Evolutionary conservation across 1,140 invertebrate species (phyloP).

Genomic region (Habropoda laboriosa): DNA sequence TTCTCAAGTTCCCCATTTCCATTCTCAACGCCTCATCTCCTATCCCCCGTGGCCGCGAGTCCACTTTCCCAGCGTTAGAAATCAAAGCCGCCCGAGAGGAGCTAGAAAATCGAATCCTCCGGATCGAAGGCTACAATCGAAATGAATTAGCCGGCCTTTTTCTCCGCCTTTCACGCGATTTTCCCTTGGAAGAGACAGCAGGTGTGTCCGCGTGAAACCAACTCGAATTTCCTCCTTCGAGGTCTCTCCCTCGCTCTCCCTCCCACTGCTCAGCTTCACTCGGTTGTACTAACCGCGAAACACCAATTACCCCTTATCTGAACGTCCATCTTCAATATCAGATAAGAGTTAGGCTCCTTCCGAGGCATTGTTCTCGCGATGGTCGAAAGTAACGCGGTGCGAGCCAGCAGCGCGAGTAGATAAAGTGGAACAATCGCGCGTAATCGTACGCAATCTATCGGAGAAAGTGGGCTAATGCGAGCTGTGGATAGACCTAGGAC

Average conservation of each 20-base stretch:
- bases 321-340: conserved; percentile 16
- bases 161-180: background rate
- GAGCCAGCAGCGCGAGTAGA: conserved; percentile 33
- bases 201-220: background rate
- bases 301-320: conserved; percentile 32
- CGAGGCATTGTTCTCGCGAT: conserved; percentile 39
- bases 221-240: background rate
- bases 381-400: conserved; percentile 45
- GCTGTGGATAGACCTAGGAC: conserved; percentile 19
- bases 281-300: background rate
- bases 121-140: background rate
- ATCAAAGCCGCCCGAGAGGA: background rate
- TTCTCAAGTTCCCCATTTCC: too few relatives aligned
- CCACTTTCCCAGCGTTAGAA: conserved; percentile 2
- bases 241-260: background rate
- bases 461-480: conserved; percentile 67
- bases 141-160: background rate
- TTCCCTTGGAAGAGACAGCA: background rate
- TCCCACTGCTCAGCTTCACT: too few relatives aligned
- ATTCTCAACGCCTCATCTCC: too few relatives aligned
- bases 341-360: conserved; percentile 15
- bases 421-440: conserved; percentile 65
- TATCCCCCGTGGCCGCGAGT: background rate
- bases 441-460: conserved; percentile 68
- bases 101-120: background rate